Base-by-base conservation (phyloP, 2,113 vertebrate species). In the Stegastes partitus region DNA sequence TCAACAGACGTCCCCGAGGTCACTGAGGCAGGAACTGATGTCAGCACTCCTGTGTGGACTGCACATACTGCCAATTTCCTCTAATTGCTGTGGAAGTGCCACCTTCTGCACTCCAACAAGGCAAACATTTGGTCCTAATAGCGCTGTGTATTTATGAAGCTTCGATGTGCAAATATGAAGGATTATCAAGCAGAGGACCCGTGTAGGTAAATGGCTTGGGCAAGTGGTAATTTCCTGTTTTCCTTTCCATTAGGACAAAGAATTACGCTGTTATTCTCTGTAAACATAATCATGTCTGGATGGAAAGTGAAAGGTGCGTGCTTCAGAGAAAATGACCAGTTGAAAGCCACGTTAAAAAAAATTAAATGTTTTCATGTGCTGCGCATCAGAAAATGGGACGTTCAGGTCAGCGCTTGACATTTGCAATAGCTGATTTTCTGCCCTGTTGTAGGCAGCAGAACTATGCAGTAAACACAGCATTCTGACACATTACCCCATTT, bases 161-260 rank as follows among this genome's bases (percentile, higher is more conserved):
- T 22, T 81, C 39, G 1, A 42, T 11, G 77, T 81, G 68, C 81
- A 88, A 89, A 91, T 78, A 78, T n/a, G 55, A 42, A 77, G 74
- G 59, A 73, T 61, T 76, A 72, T 74, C 28, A 16, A 74, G 66
- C 47, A 8, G 74, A 76, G 70, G 72, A 57, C 68, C 74, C 44
- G 47, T 45, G 84, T 83, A 68, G 77, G 70, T 87, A 86, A 88
- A 89, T 58, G 70, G 65, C 62, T 75, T 57, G 63, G 42, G 62
- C 82, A 80, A 90, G 85, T 87, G 90, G 87, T 67, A 74, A 87
- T 93, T 93, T 93, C 90, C 91, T 89, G 86, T 74, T 74, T 71
- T 31, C 8, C 8, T 31, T 31, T 66, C 57, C 63, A 85, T 85
- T 71, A 81, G 65, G 68, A 66, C 22, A 11, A 31, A 42, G 63